These are phyloP conservation scores for Anaspis maculata DNA, from an alignment of 2,888 invertebrate species.

Conservation along the genomic window DNA sequence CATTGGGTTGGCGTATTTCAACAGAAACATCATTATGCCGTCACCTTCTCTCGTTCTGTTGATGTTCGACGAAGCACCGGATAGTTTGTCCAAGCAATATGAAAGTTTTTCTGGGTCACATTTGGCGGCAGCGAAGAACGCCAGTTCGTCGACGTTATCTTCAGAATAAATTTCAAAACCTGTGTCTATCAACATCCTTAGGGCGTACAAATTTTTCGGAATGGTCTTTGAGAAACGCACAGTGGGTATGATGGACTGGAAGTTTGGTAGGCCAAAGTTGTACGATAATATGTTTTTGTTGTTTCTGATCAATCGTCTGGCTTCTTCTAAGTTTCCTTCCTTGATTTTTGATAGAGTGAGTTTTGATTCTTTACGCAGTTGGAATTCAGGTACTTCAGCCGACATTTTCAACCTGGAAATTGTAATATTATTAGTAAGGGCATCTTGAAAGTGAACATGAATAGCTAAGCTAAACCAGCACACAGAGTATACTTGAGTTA, in stretches of 20 bases:
- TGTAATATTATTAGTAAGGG: too few species aligned
- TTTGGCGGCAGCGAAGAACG: slow-evolving; percentile 11
- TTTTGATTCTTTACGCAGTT: too few species aligned
- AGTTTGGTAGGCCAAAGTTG: slow-evolving; percentile 7
- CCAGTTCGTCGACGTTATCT: slow-evolving; percentile 4
- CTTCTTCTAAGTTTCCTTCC: slow-evolving; percentile 2
- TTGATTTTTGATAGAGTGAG: too few species aligned
- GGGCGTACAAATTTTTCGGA: slow-evolving; percentile 5
- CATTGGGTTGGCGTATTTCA: slow-evolving; percentile 8
- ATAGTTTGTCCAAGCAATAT: slow-evolving; percentile 2
- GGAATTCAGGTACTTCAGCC: too few species aligned
- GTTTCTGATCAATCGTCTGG: slow-evolving; percentile 3
- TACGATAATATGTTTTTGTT: slow-evolving; percentile 5
- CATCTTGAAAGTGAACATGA: too few species aligned
- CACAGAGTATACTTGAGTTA: too few species aligned
- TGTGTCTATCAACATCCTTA: slow-evolving; percentile 7
- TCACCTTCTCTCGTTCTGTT: slow-evolving; percentile 11
- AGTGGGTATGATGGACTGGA: slow-evolving; percentile 3
- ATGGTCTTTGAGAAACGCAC: slow-evolving; percentile 5
- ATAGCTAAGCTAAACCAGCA: too few species aligned
- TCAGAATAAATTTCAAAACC: slow-evolving; percentile 7
- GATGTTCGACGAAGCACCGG: slow-evolving; percentile 5
- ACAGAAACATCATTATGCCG: slow-evolving; percentile 6
- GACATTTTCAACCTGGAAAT: too few species aligned
- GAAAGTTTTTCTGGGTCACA: slow-evolving; percentile 5